Conservation (phyloP, 53 echinoderm and acorn worm species). For the Hippasteria phrygiana region DNA sequence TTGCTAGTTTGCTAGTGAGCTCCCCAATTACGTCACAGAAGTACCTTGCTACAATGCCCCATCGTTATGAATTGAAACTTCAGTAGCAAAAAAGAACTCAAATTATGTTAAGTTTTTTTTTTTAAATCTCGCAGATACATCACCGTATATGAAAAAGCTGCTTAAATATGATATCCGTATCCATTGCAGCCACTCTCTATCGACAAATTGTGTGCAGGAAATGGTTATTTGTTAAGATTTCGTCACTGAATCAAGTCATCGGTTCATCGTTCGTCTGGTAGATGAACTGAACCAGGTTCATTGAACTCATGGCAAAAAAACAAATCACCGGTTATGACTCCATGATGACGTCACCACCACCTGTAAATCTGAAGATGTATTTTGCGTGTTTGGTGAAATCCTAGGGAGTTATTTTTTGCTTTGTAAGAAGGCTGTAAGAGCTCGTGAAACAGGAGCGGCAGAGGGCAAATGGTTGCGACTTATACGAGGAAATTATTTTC, state of each 20-base stretch:
- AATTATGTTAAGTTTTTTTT: too few species aligned
- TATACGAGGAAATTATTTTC: neutral
- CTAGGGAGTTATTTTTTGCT: neutral
- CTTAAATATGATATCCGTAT: neutral
- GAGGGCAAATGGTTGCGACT: neutral
- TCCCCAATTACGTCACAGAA: too few species aligned
- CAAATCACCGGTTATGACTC: neutral
- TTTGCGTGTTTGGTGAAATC: neutral
- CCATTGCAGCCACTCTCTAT: neutral
- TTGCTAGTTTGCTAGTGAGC: too few species aligned
- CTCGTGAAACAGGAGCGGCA: neutral
- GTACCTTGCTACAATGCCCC: too few species aligned
- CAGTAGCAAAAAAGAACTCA: too few species aligned
- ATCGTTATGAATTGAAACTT: too few species aligned
- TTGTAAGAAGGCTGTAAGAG: neutral
- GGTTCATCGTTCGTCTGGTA: constrained; percentile 22
- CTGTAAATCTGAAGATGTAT: neutral
- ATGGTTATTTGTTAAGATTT: constrained; percentile 17
- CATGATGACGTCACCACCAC: constrained; percentile 2
- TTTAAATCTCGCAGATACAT: too few species aligned
- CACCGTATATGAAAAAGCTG: too few species aligned
- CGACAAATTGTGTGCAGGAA: constrained; percentile 3
- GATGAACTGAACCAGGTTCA: constrained; percentile 8
- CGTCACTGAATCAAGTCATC: neutral
- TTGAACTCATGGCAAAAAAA: neutral